Conservation (phyloP, 1,140 invertebrate genomes). For the Hesperophylax magnus region DNA sequence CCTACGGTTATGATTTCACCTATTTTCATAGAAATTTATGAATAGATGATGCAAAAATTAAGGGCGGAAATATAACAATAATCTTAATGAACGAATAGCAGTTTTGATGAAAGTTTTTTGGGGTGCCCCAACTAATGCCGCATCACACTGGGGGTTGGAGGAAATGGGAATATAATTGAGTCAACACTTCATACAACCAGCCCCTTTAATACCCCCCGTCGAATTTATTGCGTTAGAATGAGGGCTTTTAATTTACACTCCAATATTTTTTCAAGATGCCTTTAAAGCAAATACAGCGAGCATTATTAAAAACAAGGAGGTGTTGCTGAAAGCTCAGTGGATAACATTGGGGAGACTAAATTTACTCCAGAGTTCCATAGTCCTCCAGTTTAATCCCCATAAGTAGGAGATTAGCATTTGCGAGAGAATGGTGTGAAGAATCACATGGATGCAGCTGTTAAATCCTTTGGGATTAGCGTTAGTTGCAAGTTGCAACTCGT, state of each 20-base stretch:
- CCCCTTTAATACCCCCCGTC: constrained; percentile 23
- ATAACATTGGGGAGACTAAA: constrained; percentile 10
- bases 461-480: no score
- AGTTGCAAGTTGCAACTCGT: no score
- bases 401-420: constrained; percentile 10
- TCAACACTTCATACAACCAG: constrained; percentile 55
- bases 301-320: constrained; percentile 44
- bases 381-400: background rate
- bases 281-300: constrained; percentile 54
- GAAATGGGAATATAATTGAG: constrained; percentile 58
- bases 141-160: constrained; percentile 27
- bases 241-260: constrained; percentile 58
- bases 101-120: constrained; percentile 42
- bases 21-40: no score
- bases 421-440: constrained; percentile 14
- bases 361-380: background rate
- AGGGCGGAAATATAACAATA: background rate
- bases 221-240: constrained; percentile 55
- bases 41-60: background rate
- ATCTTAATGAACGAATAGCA: constrained; percentile 41
- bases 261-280: constrained; percentile 56
- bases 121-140: constrained; percentile 20
- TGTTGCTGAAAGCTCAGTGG: constrained; percentile 11
- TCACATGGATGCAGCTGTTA: background rate
- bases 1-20: no score